Evolutionary conservation across 2,113 vertebrate species (phyloP).

Genomic region (Eudyptes chrysolophus): DNA sequence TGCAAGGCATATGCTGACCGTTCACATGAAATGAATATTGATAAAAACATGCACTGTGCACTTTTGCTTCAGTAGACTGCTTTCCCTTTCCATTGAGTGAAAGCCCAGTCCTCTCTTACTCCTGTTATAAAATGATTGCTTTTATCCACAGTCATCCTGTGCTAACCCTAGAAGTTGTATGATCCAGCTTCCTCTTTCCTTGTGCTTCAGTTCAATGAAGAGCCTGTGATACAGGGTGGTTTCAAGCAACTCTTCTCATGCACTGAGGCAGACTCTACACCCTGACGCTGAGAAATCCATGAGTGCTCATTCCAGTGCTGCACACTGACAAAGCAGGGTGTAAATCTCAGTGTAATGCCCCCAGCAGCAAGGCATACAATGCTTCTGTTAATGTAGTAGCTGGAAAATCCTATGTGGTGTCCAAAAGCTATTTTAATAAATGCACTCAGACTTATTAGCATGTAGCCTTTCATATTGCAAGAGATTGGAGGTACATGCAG

Average conservation of each 20-base stretch:
- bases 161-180: not conserved
- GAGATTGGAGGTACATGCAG: not conserved
- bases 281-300: not conserved
- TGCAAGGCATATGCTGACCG: not conserved
- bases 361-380: not conserved
- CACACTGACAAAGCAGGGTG: not conserved
- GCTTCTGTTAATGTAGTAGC: not conserved
- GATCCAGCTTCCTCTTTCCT: not conserved
- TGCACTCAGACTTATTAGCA: not conserved
- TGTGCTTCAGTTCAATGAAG: not conserved
- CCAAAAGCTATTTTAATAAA: not conserved
- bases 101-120: not conserved
- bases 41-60: not conserved
- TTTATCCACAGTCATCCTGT: not conserved
- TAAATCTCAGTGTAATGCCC: not conserved
- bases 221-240: not conserved
- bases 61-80: not conserved
- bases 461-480: not conserved
- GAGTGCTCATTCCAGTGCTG: not conserved
- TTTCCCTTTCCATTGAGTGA: not conserved
- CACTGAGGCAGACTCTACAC: not conserved
- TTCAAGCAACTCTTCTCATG: not conserved
- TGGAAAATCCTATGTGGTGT: not conserved
- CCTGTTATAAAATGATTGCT: not conserved
- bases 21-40: not conserved